These are phyloP conservation scores for Pangasianodon hypophthalmus DNA, from an alignment of 2,113 vertebrate species.

Conservation along the genomic window DNA sequence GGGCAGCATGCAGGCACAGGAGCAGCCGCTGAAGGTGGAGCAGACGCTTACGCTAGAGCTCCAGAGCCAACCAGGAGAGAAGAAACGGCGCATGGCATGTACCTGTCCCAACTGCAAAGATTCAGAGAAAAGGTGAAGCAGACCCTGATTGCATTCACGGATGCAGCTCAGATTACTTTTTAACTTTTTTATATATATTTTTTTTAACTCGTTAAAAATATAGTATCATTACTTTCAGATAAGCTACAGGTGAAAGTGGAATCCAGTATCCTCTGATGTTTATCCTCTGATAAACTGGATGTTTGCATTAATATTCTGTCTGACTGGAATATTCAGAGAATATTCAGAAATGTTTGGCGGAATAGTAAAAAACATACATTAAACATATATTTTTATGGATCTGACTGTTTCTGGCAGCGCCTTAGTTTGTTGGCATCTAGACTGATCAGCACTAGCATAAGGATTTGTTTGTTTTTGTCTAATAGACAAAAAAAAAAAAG, in stretches of 20 bases:
- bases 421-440: background rate
- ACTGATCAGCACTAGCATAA: background rate
- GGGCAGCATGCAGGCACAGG: slow-evolving; percentile 81
- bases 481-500: background rate
- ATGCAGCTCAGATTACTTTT: background rate
- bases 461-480: background rate
- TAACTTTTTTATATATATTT: background rate
- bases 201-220: background rate
- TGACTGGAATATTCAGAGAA: background rate
- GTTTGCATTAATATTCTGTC: background rate
- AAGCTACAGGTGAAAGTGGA: background rate
- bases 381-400: background rate
- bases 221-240: background rate
- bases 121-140: slow-evolving; percentile 85
- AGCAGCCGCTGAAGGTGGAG: slow-evolving; percentile 88
- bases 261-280: background rate
- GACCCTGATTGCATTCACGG: background rate
- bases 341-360: background rate
- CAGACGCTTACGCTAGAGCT: slow-evolving; percentile 87
- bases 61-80: slow-evolving; percentile 83
- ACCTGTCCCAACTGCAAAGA: slow-evolving; percentile 99
- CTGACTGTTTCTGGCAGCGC: background rate
- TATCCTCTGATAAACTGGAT: no score
- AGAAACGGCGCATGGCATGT: slow-evolving; percentile 93
- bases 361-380: background rate